A percentile compares a stretch with the other conserved stretches of the same genome.
phyloP scores from a whole-genome alignment of 2,888 invertebrate genomes.

The Drosophila cognata region DNA sequence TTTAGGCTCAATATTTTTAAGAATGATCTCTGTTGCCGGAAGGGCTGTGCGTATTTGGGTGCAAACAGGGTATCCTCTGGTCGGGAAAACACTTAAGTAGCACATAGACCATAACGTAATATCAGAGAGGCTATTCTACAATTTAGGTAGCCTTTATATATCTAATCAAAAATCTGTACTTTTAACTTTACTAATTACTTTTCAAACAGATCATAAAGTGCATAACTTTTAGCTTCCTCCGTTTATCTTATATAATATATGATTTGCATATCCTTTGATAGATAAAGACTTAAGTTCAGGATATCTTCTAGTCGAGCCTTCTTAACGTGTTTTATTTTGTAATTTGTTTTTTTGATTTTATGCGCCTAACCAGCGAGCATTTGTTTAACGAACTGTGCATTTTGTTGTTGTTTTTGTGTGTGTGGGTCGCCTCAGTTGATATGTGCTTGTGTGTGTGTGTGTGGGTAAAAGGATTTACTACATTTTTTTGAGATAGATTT shows the following conservation, averaged over 20 bases:
- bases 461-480: constrained; percentile 37
- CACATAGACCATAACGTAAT: neutral
- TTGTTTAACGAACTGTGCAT: constrained; percentile 79
- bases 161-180: neutral
- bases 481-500: constrained; percentile 65
- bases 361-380: constrained; percentile 51
- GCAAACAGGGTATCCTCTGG: neutral
- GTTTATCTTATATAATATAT: too few relatives aligned
- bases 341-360: constrained; percentile 53
- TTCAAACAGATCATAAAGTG: neutral
- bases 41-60: neutral
- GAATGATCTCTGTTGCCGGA: neutral
- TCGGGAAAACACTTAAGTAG: neutral
- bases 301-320: neutral
- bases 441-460: constrained; percentile 15
- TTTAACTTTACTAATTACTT: neutral
- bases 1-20: neutral
- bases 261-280: neutral
- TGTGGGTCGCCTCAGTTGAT: constrained; percentile 7
- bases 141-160: neutral
- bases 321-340: constrained; percentile 1
- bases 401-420: constrained; percentile 41
- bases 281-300: neutral
- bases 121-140: neutral
- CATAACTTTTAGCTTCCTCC: neutral